Conservation (phyloP, 2,113 vertebrate species). For the Indicator maculatus region DNA sequence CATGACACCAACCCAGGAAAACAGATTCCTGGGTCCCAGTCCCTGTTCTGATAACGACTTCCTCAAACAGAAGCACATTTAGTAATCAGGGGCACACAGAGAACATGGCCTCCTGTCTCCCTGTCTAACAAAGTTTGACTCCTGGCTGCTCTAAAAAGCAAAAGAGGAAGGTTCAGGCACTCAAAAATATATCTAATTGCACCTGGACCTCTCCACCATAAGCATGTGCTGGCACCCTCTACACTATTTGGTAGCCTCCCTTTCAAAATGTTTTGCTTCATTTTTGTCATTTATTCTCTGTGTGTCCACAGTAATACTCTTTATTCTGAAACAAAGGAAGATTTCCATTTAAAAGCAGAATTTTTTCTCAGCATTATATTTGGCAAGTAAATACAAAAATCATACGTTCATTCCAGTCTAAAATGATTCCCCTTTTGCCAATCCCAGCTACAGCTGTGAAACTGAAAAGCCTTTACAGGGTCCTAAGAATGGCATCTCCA, state of each 20-base stretch:
- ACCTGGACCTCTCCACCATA: background rate
- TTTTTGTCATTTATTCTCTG: background rate
- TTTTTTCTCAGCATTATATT: background rate
- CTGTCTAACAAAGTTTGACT: background rate
- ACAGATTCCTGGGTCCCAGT: background rate
- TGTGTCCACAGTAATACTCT: background rate
- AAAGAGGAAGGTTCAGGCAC: background rate
- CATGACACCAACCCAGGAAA: background rate
- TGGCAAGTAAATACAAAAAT: constrained; percentile 13
- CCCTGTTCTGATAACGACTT: background rate
- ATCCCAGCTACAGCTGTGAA: background rate
- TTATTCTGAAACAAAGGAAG: background rate
- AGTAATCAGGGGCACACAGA: background rate
- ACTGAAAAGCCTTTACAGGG: background rate
- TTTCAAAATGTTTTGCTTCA: background rate
- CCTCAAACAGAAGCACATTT: background rate
- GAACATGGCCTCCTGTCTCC: background rate
- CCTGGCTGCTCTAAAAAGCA: background rate
- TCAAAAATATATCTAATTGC: background rate
- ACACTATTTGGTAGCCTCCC: background rate
- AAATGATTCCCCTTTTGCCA: background rate
- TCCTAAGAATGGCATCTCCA: background rate
- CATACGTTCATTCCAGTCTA: background rate
- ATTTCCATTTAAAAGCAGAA: background rate
- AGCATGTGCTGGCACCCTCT: background rate